A percentile compares a stretch with the other conserved stretches of the same genome.
These are phyloP conservation scores for Pteromalus puparum DNA, from an alignment of 1,140 invertebrate genomes.

Conservation along the genomic window DNA sequence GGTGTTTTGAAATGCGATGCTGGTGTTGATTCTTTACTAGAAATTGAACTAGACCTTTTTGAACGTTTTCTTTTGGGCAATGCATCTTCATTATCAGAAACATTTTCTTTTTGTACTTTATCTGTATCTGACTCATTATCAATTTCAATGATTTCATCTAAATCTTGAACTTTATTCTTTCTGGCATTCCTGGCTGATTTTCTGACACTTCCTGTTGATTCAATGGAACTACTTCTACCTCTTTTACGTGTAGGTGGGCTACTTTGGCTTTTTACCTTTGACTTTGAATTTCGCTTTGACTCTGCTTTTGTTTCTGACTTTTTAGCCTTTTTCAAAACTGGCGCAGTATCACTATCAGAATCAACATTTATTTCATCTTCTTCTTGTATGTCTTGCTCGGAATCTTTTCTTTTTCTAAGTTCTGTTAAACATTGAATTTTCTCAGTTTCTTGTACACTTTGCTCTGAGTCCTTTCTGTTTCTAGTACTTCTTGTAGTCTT, in stretches of 20 bases:
- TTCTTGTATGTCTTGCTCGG: conserved; percentile 24
- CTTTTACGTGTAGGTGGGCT: conserved; percentile 35
- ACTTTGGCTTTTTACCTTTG: conserved; percentile 24
- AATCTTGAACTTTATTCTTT: conserved; percentile 27
- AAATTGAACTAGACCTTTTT: conserved; percentile 46
- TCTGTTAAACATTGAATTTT: not conserved
- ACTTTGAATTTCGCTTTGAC: conserved; percentile 28
- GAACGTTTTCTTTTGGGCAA: not conserved
- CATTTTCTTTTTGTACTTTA: not conserved
- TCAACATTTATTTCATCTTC: conserved; percentile 45
- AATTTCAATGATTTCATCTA: conserved; percentile 50
- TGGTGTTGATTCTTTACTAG: conserved; percentile 32
- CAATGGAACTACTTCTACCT: conserved; percentile 49
- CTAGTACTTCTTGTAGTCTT: not conserved
- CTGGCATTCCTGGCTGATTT: conserved; percentile 31
- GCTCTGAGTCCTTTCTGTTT: conserved; percentile 25
- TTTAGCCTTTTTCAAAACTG: conserved; percentile 38
- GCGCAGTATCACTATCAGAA: conserved; percentile 45
- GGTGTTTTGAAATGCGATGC: conserved; percentile 17
- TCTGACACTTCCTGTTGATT: conserved; percentile 40
- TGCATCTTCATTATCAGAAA: not conserved
- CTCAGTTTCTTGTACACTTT: conserved; percentile 35
- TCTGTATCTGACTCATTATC: conserved; percentile 35
- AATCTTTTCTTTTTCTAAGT: not conserved
- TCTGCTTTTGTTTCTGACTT: conserved; percentile 17